Evolutionary conservation across 2,888 invertebrate species (phyloP), one percentile per base, ranked within the genome.

Genomic region (Lepidocyrtoides sp.): DNA sequence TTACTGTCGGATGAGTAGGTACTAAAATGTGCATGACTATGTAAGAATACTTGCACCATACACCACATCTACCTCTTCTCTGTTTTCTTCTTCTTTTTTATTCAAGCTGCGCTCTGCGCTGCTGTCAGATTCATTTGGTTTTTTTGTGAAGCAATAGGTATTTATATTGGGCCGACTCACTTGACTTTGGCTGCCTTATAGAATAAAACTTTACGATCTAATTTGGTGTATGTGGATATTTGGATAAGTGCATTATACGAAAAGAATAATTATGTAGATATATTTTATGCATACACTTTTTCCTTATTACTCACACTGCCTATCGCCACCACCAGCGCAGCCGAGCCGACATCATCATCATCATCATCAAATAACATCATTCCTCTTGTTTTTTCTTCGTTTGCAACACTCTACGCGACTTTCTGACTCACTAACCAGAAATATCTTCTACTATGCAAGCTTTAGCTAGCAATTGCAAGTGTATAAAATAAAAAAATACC

Each of bases 1-100:
- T 14, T 75, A 26, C 29, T 81, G 88, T 81, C 69, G 81, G 81
- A 81, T 88, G 51, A 88, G 54, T 88, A 88, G 88, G 88, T 88
- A 88, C 88, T 69, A 79, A 60, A 32, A 29, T 75, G 41, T 75
- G 26, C 69, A 60, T 44, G 79, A 81, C 66, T 69, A 48, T 32
- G 5, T 63, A 3, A 5, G 23, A 57, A 2, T 20, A 20, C 20
- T 23, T 54, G 17, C 1, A 51, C n/a, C 36, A 10, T 48, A 10
- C n/a, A 48, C 48, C 48, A 48, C 48, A 7, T 7, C 48, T 48
- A 48, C n/a, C 51, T 57, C 36, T 81, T 32, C 79, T 20, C 7
- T 7, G 2, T 36, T 2, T 36, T 36, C 36, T 2, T 7, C 36
- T 36, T 7, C 7, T 36, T 36, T 57, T 29, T 54, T 81, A 81